Evolutionary conservation across 2,888 invertebrate species (phyloP), one percentile per base, ranked within the genome.

Genomic region (Ophioninae sp.): DNA sequence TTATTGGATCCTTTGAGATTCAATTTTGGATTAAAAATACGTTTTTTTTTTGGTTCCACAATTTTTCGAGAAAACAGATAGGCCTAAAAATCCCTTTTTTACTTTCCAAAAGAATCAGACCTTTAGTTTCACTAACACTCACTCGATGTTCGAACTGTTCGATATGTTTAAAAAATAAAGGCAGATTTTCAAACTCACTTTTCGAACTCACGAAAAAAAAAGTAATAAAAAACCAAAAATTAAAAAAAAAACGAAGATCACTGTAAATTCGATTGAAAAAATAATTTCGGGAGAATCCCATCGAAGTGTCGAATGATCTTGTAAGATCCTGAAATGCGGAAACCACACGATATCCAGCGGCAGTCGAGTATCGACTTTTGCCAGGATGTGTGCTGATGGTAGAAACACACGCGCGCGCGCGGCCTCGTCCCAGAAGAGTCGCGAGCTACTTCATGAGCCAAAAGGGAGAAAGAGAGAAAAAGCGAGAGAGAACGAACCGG

Each of bases 391-490:
- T 64, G 61, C 73, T 58, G 75, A 69, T 65, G 74, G 44, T 71
- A 23, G 44, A 65, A n/a, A 67, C 20, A 79, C 30, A 69, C 77
- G 58, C 59, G 65, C 76, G 72, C 79, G 73, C 79, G 65, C 67
- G 71, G 41, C 76, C 81, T 72, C 81, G 80, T 80, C 76, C 65
- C 75, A 74, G 65, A 71, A 81, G 81, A 44, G 44, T 71, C 81
- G 59, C 64, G 44, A 76, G 64, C 59, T 68, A 23, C 67, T 68
- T 67, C 68, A 64, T 58, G 64, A 59, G 58, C 51, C 39, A 58
- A 37, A 44, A 76, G 63, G 41, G 23, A 13, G 41, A 68, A 44
- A 68, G 51, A 44, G 39, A 61, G 41, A 22, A 39, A 20, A n/a
- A n/a, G n/a, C n/a, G 63, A 41, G 30, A 64, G 61, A 78, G 63